Base-by-base conservation (phyloP, 2,797 vertebrate species). In the Acridotheres tristis region DNA sequence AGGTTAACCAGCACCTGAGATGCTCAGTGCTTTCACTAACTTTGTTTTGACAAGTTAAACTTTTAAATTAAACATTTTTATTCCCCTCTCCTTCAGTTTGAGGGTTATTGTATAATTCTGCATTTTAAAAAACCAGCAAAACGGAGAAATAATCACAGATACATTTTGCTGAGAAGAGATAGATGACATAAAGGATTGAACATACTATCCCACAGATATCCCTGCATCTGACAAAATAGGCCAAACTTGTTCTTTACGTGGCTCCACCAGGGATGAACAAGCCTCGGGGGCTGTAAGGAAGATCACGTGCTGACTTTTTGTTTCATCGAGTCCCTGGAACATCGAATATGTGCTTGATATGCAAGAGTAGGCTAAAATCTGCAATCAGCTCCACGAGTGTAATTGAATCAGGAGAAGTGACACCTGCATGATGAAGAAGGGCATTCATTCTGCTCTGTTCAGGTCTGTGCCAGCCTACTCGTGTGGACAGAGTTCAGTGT, bases 331-430 rank as follows among this genome's bases (percentile, higher is more conserved):
- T 94, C 85, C 74, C 88, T 67, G 45, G 88, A 94, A 93, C 73
- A 38, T 3, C 15, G 54, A 94, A 96, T 94, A 58, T 93, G 93
- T 91, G 87, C 74, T 91, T 91, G 85, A 93, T 95, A 88, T 96
- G 87, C 94, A 78, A 86, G 87, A 90, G 82, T 48, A 91, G 87
- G 85, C 89, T 94, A 89, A 96, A 97, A 96, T 94, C 73, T 95
- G 94, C 93, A 91, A 93, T 96, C 94, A 95, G 66, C 89, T 94
- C 92, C 79, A 63, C 0, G 36, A 91, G 66, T 90, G 85, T 66
- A 93, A 89, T 94, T 94, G 91, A 93, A 85, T 94, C 91, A 89
- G 94, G 87, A 94, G 93, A 93, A 92, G 92, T 73, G 91, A 73
- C 91, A 94, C 94, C 95, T 96, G 91, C 85, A 4, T 79, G 94